phyloP scores from a whole-genome alignment of 1,140 invertebrate genomes.

The Penaeus chinensis region DNA sequence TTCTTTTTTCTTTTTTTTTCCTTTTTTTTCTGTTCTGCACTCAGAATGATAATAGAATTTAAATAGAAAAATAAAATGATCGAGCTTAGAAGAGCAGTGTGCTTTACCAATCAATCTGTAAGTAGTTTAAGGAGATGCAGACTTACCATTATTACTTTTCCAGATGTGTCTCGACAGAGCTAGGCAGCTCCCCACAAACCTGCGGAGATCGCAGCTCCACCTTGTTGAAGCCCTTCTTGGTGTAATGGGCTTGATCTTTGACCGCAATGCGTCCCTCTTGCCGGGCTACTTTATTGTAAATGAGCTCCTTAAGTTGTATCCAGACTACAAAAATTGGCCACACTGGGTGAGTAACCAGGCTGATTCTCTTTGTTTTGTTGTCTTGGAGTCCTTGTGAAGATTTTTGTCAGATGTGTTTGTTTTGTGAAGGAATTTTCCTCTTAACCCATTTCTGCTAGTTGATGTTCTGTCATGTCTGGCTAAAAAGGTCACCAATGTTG shows the following conservation, averaged over 20 bases:
- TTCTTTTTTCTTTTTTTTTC: neutral
- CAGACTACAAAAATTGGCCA: constrained; percentile 83
- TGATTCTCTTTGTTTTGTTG: no score
- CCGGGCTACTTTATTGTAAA: constrained; percentile 95
- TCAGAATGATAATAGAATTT: neutral
- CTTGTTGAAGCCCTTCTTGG: constrained; percentile 84
- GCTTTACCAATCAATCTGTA: neutral
- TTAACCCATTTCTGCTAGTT: no score
- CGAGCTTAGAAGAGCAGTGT: neutral
- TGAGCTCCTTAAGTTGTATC: constrained; percentile 90
- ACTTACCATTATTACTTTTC: constrained; percentile 66
- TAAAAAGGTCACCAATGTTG: no score
- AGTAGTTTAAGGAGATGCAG: neutral
- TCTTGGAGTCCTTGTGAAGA: no score
- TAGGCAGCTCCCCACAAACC: constrained; percentile 78
- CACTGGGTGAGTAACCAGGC: constrained; percentile 81
- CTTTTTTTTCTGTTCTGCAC: neutral
- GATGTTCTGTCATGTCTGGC: no score
- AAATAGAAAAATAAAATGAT: neutral
- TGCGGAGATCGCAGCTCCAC: constrained; percentile 82
- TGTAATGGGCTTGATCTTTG: constrained; percentile 89
- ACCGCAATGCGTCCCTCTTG: constrained; percentile 89
- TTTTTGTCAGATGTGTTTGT: no score
- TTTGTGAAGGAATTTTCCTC: no score
- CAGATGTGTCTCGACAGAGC: constrained; percentile 88